Evolutionary conservation across 2,797 vertebrate species (phyloP), one percentile per base, ranked within the genome.

Genomic region (Catharus ustulatus): DNA sequence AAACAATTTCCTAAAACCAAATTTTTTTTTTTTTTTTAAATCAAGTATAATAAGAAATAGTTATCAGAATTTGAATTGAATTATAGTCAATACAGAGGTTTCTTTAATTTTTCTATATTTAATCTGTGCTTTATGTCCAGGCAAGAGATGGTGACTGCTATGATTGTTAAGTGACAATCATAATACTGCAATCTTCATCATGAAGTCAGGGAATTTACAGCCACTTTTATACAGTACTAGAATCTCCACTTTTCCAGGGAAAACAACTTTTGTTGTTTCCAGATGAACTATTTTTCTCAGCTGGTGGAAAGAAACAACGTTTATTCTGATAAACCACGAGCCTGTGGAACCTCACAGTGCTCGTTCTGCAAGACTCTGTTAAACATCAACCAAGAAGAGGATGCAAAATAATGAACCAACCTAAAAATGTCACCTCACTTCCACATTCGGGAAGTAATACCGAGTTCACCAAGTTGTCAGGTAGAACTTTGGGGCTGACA

Each of bases 331-430:
- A 42, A 54, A 61, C 20, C 38, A 52, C 0, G 0, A 29, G 46
- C 24, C 19, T 61, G 2, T 38, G 40, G 48, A 69, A 77, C 13
- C 20, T 46, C 64, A 46, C 30, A 30, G 6, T 62, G 42, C 21
- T 42, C 34, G 32, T 34, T 48, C 48, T 69, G 57, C 9, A 77
- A 69, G 54, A 55, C 11, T 12, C 11, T 0, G 0, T 22, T 30
- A 34, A 68, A 69, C 10, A 69, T 19, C 14, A 42, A 4, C 30
- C 3, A 48, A 69, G 55, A 40, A 52, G 46, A 46, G 24, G 34
- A 40, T 30, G 9, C 14, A 54, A 69, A 62, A 86, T 34, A 34
- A 48, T 42, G 30, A 62, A 55, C 6, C 40, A 40, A 7, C 17
- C 46, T 12, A 17, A 17, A 30, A 40, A 48, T 30, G 21, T 4